Evolutionary conservation across 2,797 vertebrate genomes (phyloP).

Genomic region (Protonibea diacanthus): DNA sequence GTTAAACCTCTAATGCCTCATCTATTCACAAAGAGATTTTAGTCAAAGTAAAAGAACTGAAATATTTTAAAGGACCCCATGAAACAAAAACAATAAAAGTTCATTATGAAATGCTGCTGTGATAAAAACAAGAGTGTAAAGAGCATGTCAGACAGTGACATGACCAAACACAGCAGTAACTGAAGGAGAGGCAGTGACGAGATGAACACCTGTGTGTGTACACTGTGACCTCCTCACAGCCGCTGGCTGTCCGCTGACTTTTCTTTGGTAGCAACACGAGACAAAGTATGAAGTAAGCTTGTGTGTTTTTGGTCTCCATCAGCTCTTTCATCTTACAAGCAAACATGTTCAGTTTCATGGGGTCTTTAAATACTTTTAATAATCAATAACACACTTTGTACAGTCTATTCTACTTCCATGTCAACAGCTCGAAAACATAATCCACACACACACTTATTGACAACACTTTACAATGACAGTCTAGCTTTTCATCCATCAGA

Average conservation of each 20-base stretch:
- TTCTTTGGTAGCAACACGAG: constrained; percentile 33
- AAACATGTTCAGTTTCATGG: constrained; percentile 45
- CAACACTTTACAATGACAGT: constrained; percentile 45
- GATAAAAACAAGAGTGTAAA: not conserved
- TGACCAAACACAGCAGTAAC: not conserved
- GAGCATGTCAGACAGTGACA: not conserved
- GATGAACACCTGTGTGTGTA: not conserved
- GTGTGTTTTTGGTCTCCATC: not conserved
- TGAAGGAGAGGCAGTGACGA: constrained; percentile 6
- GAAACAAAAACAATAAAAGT: constrained; percentile 27
- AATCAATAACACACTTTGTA: constrained; percentile 47
- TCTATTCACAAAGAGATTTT: constrained; percentile 37
- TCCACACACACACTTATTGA: constrained; percentile 40
- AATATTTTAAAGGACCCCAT: constrained; percentile 46
- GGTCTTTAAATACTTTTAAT: constrained; percentile 37
- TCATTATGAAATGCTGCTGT: not conserved
- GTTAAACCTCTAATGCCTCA: constrained; percentile 17
- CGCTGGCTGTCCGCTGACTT: constrained; percentile 10
- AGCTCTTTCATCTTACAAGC: not conserved
- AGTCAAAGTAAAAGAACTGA: constrained; percentile 27
- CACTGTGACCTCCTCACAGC: not conserved
- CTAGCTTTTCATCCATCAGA: constrained; percentile 17
- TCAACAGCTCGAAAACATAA: constrained; percentile 37
- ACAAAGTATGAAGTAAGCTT: not conserved
- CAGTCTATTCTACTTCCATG: constrained; percentile 54